Evolutionary conservation across 2,797 vertebrate genomes (phyloP), one percentile per base, ranked within the genome.

Genomic region (Cebuella pygmaea): DNA sequence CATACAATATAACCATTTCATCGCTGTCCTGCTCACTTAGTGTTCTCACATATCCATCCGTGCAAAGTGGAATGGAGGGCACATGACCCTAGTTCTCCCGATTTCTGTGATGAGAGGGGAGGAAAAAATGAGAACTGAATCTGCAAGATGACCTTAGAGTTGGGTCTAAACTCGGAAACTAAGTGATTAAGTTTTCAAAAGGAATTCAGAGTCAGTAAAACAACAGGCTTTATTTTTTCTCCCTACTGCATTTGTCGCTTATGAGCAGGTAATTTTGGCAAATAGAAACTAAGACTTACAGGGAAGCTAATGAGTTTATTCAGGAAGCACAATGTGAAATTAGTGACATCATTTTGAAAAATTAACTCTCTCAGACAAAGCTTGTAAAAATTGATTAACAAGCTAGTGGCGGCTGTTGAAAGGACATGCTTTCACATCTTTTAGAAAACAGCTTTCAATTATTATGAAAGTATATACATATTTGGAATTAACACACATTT

Each of bases 331-430:
- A 92, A 93, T 78, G 48, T 83, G 39, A 88, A 88, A 72, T 94
- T 74, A 83, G 48, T 55, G 55, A n/a, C 27, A 64, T 12, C 24
- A 2, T 78, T 96, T 91, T 91, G 2, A 57, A 88, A 95, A 78
- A 74, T 76, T 67, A 92, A 48, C 26, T 92, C 12, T 88, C 15
- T 82, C 44, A 87, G 30, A 94, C 5, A 82, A 97, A 89, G 10
- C 44, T 86, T 78, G 44, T 83, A 90, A 86, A 92, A 97, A 88
- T 19, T 76, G 80, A 79, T 75, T 94, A 93, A 52, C 19, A 92
- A 44, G 24, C 33, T 44, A 48, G n/a, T 30, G 30, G 26, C 8
- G 14, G 75, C 19, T 48, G 70, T 27, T 67, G 70, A 75, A 80
- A 92, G 13, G 36, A 72, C 36, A 61, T 52, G 39, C 17, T 46